phyloP scores from a whole-genome alignment of 2,113 vertebrate species.

The Paradoxurus hermaphroditus region DNA sequence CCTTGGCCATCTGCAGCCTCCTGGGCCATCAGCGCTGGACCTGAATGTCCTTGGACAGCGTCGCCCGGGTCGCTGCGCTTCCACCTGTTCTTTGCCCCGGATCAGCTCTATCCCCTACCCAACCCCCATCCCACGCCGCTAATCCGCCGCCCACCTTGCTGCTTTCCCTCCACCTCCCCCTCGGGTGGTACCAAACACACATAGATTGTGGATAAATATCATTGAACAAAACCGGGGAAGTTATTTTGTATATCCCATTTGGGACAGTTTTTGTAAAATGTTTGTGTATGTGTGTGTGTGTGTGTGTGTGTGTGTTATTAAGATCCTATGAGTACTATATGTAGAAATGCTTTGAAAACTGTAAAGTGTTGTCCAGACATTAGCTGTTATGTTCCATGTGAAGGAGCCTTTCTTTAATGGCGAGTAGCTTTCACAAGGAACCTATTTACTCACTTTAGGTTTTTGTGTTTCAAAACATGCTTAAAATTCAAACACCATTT shows the following conservation, averaged over 20 bases:
- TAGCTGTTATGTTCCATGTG: background rate
- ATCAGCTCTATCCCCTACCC: background rate
- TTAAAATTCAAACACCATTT: constrained; percentile 36
- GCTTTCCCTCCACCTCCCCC: background rate
- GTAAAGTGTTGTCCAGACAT: background rate
- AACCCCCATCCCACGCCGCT: fast-evolving
- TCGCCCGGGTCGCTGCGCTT: fast-evolving
- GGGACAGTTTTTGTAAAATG: background rate
- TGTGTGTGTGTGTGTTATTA: too few relatives aligned
- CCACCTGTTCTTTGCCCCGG: fast-evolving
- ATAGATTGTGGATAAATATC: background rate
- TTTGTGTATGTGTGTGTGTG: too few relatives aligned
- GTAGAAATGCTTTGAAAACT: background rate
- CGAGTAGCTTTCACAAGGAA: background rate
- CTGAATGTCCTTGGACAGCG: background rate
- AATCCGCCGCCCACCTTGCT: background rate
- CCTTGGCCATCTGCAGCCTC: background rate
- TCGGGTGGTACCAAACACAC: background rate
- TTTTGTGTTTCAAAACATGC: background rate
- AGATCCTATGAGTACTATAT: background rate
- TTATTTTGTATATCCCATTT: constrained; percentile 5
- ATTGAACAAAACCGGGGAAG: constrained; percentile 36
- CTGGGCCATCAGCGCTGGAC: background rate
- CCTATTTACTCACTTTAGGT: background rate
- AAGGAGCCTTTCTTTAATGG: background rate